phyloP scores from a whole-genome alignment of 2,888 invertebrate species.

The Chalcis sispes region DNA sequence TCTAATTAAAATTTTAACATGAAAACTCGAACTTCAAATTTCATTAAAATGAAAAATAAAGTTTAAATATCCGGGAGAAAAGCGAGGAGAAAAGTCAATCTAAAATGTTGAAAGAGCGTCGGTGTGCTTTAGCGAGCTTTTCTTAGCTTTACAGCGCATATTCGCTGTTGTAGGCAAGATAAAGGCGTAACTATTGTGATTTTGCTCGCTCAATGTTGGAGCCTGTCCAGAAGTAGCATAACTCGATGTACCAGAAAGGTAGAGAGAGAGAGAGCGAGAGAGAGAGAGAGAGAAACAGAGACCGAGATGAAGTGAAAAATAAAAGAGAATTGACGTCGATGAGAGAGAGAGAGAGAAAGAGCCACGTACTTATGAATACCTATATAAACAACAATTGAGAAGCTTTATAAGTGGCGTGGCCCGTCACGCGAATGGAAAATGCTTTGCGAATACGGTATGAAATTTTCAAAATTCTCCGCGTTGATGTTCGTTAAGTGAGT shows the following conservation, averaged over 20 bases:
- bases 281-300: background rate
- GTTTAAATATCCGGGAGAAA: too few relatives aligned
- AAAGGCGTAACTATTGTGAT: conserved; percentile 31
- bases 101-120: background rate
- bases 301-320: background rate
- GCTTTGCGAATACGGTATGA: too few relatives aligned
- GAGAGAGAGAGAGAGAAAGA: background rate
- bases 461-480: too few relatives aligned
- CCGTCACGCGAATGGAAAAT: too few relatives aligned
- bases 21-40: too few relatives aligned
- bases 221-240: conserved; percentile 25
- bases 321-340: background rate
- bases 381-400: conserved; percentile 30
- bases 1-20: too few relatives aligned
- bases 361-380: conserved; percentile 2
- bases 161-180: conserved; percentile 10
- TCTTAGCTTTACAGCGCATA: conserved; percentile 17
- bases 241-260: background rate
- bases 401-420: too few relatives aligned
- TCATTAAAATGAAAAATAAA: too few relatives aligned
- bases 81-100: conserved; percentile 16
- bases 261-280: background rate
- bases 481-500: too few relatives aligned
- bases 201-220: conserved; percentile 12
- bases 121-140: conserved; percentile 5